Conservation (phyloP, 2,888 invertebrate species). For the Falcaria lacertinaria region DNA sequence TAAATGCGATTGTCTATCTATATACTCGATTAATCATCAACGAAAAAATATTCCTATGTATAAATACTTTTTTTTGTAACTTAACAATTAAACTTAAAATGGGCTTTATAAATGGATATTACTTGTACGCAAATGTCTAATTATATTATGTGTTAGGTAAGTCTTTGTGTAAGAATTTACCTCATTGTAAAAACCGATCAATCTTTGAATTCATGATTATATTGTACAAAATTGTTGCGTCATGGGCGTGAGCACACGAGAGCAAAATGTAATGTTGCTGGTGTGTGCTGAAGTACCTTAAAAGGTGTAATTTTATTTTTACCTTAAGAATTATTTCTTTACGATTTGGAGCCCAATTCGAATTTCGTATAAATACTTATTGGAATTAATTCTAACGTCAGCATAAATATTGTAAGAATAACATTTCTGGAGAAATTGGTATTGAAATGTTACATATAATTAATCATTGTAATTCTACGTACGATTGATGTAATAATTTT, state of each 20-base stretch:
- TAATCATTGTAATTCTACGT: conserved; percentile 61
- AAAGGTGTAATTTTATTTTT: conserved; percentile 34
- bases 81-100: conserved; percentile 48
- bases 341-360: conserved; percentile 44
- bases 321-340: conserved; percentile 28
- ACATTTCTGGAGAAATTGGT: conserved; percentile 52
- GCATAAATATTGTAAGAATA: conserved; percentile 53
- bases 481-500: conserved; percentile 45
- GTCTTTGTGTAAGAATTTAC: conserved; percentile 55
- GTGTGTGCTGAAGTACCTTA: conserved; percentile 38
- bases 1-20: neutral
- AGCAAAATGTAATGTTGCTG: conserved; percentile 24
- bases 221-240: conserved; percentile 39
- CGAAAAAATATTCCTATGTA: conserved; percentile 42
- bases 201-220: conserved; percentile 30
- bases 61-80: conserved; percentile 55
- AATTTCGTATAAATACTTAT: conserved; percentile 42
- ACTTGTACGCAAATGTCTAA: conserved; percentile 43
- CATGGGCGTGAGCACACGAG: conserved; percentile 18
- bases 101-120: conserved; percentile 56
- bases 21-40: conserved; percentile 24
- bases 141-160: conserved; percentile 30
- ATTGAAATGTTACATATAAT: conserved; percentile 62
- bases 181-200: conserved; percentile 43
- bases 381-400: conserved; percentile 52